Evolutionary conservation across 2,888 invertebrate genomes (phyloP), one percentile per base, ranked within the genome.

Genomic region (Caenorhabditis wallacei): DNA sequence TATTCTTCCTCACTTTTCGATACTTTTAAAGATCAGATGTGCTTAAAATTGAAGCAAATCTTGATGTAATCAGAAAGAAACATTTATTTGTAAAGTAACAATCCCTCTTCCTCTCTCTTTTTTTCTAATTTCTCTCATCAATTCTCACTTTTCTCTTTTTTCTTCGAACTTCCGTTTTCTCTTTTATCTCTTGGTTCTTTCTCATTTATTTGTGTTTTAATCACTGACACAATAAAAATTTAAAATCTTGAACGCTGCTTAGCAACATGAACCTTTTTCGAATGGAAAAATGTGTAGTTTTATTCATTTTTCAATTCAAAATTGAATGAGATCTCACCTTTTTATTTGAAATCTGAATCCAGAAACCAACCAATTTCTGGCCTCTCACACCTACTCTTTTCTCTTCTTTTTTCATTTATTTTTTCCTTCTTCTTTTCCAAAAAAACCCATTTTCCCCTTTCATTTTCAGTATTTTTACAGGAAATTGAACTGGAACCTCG

Each of bases 401-500:
- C 30, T 5, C 30, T 30, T 30, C 8, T 30, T 13, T 40, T 13
- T 40, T 40, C 40, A 40, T 40, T 40, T n/a, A n/a, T n/a, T n/a
- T n/a, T 40, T 40, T 13, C 40, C 40, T 40, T 40, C 13, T 40
- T 11, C 40, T 40, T 40, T 40, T 30, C 30, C 8, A 30, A 30
- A 30, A 30, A 30, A 30, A 8, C 4, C 30, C 30, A 2, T 40
- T 40, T 40, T 40, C 40, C 16, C 40, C 2, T 16, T 40, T 40
- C 11, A 40, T 13, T 40, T 13, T 40, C 13, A 40, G 16, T 57
- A 16, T 56, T 61, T 63, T 46, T 63, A 26, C 63, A 63, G 63
- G 63, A 63, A 63, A 63, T 63, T 63, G 63, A 63, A 46, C 63
- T 46, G 26, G 40, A 63, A 26, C 63, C 43, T 46, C 26, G 40